Evolutionary conservation across 2,888 invertebrate species (phyloP).

Genomic region (Chironomus tentans): DNA sequence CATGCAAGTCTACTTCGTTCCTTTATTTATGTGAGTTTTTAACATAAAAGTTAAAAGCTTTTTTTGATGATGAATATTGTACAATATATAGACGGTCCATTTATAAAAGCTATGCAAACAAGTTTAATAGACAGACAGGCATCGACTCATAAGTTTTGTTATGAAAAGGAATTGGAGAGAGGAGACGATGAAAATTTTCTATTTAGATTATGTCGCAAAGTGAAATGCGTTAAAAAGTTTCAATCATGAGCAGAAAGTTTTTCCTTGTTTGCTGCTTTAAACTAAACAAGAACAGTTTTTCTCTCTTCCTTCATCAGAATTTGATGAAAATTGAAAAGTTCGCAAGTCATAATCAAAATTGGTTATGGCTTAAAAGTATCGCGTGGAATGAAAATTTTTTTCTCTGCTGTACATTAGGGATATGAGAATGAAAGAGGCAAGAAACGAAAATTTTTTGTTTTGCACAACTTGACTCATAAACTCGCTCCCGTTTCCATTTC

Average conservation of each 20-base stretch:
- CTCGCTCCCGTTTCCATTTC: no score
- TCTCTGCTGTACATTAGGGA: not conserved
- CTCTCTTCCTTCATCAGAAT: not conserved
- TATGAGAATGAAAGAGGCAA: no score
- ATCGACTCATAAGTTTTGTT: not conserved
- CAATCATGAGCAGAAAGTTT: not conserved
- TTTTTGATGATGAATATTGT: not conserved
- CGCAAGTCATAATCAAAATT: conserved; percentile 2
- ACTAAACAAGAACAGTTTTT: not conserved
- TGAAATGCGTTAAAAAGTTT: not conserved
- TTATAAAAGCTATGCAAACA: no score
- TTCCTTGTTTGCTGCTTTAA: not conserved
- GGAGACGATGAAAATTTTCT: not conserved
- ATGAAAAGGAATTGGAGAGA: no score
- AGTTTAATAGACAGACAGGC: not conserved
- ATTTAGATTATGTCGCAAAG: not conserved
- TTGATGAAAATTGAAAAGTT: conserved; percentile 2
- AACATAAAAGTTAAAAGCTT: not conserved
- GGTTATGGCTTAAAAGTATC: not conserved
- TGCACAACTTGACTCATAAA: no score
- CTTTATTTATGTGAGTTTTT: no score
- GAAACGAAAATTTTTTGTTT: no score
- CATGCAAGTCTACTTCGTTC: no score
- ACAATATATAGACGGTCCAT: no score
- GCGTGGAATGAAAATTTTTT: not conserved